Evolutionary conservation across 1,140 invertebrate genomes (phyloP).

Genomic region (Frieseomelitta varia): DNA sequence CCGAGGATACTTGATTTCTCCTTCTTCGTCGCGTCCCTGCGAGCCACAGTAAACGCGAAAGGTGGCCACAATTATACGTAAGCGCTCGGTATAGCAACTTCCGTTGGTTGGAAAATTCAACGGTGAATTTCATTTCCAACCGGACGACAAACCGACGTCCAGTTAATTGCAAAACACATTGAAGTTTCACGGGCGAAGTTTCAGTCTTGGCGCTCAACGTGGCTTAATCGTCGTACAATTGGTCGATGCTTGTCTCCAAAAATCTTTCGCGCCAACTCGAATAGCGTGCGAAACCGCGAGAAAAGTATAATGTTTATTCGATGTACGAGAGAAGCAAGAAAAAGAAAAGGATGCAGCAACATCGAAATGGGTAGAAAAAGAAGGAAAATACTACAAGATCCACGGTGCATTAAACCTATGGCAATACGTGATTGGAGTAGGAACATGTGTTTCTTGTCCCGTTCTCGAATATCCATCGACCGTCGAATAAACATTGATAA

Average conservation of each 20-base stretch:
- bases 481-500: background rate
- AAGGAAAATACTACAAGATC: background rate
- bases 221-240: conserved; percentile 12
- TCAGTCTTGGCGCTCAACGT: background rate
- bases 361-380: background rate
- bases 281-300: background rate
- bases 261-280: background rate
- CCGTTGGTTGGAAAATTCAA: background rate
- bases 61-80: background rate
- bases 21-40: background rate
- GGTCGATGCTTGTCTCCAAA: background rate
- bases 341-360: too few relatives aligned
- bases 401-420: background rate
- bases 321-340: too few relatives aligned
- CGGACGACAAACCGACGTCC: background rate
- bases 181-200: background rate
- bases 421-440: background rate
- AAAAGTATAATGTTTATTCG: background rate
- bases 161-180: background rate
- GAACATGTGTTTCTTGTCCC: background rate
- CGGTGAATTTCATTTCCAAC: background rate
- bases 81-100: background rate
- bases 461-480: background rate
- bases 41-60: background rate
- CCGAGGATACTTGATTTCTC: background rate